Base-by-base conservation (phyloP, 2,113 vertebrate species). In the Mystacornis crossleyi region DNA sequence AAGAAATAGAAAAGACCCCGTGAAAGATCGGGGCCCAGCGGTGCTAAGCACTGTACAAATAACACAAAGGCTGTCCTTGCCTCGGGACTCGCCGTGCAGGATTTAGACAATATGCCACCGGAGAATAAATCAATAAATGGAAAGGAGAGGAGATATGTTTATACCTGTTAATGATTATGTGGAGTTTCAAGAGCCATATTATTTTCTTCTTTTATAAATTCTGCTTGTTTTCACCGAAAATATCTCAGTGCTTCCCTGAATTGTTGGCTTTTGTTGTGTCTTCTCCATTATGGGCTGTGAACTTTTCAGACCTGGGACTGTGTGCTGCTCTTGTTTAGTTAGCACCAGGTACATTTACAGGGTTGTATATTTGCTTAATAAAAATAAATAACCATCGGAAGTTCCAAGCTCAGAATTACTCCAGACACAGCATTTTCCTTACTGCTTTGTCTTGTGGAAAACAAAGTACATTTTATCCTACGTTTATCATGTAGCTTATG, bases 401-500 rank as follows among this genome's bases (percentile, higher is more conserved):
- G 60, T 97, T 95, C 60, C 69, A 74, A 89, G 92, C 93, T 94
- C 88, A 84, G 80, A 95, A 95, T 96, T 96, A 89, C 80, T 79
- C 73, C 82, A 96, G 92, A 96, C 96, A 89, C 96, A 97, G 96
- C 96, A 95, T 95, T 96, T 95, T 96, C 93, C 82, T 95, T 95
- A 94, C 93, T 95, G 93, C 92, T 96, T 96, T 94, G 92, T 97
- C 96, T 94, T 86, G 90, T 72, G 77, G 92, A 96, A 97, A 96
- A 96, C 90, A 96, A 96, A 97, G 90, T 93, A 92, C 88, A 75
- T 94, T 96, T 97, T 96, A 95, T 95, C 93, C 90, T 86, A 78
- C 48, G 92, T 96, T 97, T 94, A 96, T 97, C 96, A 94, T 93
- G 84, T 91, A 90, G 92, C 92, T 96, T 97, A 95, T 96, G 96